These are phyloP conservation scores for Cheilosia urbana DNA, from an alignment of 2,888 invertebrate species.

Conservation along the genomic window DNA sequence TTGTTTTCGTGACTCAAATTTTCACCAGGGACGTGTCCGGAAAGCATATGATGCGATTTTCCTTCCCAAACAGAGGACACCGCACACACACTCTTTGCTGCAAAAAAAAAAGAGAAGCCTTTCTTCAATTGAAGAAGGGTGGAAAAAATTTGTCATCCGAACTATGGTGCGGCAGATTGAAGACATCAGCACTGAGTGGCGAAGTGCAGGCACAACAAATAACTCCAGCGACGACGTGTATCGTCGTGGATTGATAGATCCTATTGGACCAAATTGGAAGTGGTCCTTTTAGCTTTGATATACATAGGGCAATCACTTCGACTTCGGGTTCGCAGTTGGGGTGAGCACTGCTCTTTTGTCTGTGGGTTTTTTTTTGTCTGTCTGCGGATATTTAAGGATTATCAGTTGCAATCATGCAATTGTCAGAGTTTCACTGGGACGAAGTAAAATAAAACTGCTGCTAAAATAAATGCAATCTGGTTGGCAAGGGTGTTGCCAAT, in stretches of 20 bases:
- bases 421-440: conserved; percentile 10
- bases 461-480: neutral
- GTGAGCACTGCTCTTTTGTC: conserved; percentile 20
- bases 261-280: conserved; percentile 51
- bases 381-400: conserved; percentile 29
- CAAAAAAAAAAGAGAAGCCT: conserved; percentile 34
- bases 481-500: no score
- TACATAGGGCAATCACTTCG: conserved; percentile 54
- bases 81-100: conserved; percentile 52
- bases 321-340: neutral
- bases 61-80: conserved; percentile 75
- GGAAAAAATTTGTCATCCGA: conserved; percentile 68
- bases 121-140: conserved; percentile 37
- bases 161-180: conserved; percentile 60
- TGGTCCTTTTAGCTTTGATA: conserved; percentile 56
- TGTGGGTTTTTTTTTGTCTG: conserved; percentile 41
- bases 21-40: conserved; percentile 82
- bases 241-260: conserved; percentile 56
- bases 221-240: conserved; percentile 34
- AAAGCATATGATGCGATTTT: conserved; percentile 84
- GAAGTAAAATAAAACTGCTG: neutral
- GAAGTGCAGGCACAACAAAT: conserved; percentile 37
- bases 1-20: conserved; percentile 84
- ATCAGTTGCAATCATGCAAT: conserved; percentile 47
- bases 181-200: conserved; percentile 44